Evolutionary conservation across 2,888 invertebrate species (phyloP).

Genomic region (Scotopteryx bipunctaria): DNA sequence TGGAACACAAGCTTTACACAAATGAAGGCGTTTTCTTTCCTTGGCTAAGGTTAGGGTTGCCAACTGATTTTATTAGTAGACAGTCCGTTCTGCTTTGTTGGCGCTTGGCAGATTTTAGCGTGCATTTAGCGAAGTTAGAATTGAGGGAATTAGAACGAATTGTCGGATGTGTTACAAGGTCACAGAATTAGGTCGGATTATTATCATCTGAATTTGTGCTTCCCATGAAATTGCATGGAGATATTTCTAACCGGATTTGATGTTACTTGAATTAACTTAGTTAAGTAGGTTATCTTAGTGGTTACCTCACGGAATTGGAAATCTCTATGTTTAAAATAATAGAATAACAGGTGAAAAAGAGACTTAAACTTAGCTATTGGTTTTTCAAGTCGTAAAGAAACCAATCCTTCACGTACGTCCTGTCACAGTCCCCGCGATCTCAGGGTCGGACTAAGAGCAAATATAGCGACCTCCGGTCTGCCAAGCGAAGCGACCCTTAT

Average conservation of each 20-base stretch:
- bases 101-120: constrained; percentile 23
- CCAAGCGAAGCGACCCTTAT: constrained; percentile 29
- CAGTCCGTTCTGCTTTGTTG: constrained; percentile 22
- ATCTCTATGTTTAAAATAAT: too few species aligned
- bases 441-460: constrained; percentile 20
- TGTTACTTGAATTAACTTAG: background rate
- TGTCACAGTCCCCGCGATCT: constrained; percentile 18
- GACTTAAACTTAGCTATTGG: too few species aligned
- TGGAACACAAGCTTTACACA: background rate
- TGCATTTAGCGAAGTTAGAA: constrained; percentile 23
- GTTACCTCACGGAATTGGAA: too few species aligned
- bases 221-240: background rate
- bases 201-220: constrained; percentile 6
- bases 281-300: background rate
- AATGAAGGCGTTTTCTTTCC: constrained; percentile 11
- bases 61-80: constrained; percentile 29
- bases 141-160: constrained; percentile 8
- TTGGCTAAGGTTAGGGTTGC: constrained; percentile 20
- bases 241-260: too few species aligned
- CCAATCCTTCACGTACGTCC: background rate
- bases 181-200: constrained; percentile 17
- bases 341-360: too few species aligned
- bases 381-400: too few species aligned
- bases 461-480: constrained; percentile 17
- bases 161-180: constrained; percentile 19